These are phyloP conservation scores for Crocidura indochinensis DNA, from an alignment of 2,797 vertebrate species.

Conservation along the genomic window DNA sequence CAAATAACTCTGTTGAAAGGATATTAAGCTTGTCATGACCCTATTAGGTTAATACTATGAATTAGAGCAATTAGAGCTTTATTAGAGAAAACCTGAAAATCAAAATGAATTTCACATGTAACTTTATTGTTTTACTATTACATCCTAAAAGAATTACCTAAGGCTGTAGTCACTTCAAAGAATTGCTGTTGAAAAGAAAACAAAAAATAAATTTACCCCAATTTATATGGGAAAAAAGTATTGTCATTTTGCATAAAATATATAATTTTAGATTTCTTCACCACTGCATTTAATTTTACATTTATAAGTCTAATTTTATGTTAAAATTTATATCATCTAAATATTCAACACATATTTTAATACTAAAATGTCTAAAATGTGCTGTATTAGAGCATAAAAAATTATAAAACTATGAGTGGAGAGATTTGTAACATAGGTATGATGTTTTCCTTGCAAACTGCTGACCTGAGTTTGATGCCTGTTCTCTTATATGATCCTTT, in stretches of 20 bases:
- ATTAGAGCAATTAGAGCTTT: background rate
- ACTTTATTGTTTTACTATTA: constrained; percentile 1
- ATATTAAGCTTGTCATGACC: background rate
- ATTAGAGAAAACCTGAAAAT: constrained; percentile 2
- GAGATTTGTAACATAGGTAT: no score
- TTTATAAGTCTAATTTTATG: background rate
- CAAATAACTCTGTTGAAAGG: background rate
- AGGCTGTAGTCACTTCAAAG: background rate
- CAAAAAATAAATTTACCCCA: constrained; percentile 9
- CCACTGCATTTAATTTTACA: background rate
- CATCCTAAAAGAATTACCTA: background rate
- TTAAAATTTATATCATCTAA: background rate
- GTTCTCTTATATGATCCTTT: no score
- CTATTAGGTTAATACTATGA: background rate
- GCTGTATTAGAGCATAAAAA: no score
- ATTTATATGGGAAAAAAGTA: background rate
- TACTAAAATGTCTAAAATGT: no score
- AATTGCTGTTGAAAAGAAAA: background rate
- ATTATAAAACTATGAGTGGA: no score
- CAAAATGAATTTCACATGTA: background rate
- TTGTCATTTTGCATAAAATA: constrained; percentile 16
- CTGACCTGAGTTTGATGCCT: no score
- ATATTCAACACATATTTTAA: no score
- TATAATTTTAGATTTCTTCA: background rate
- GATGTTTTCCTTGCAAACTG: no score